Conservation (phyloP, 2,888 invertebrate species). For the Melikaiella ostensackeni region DNA sequence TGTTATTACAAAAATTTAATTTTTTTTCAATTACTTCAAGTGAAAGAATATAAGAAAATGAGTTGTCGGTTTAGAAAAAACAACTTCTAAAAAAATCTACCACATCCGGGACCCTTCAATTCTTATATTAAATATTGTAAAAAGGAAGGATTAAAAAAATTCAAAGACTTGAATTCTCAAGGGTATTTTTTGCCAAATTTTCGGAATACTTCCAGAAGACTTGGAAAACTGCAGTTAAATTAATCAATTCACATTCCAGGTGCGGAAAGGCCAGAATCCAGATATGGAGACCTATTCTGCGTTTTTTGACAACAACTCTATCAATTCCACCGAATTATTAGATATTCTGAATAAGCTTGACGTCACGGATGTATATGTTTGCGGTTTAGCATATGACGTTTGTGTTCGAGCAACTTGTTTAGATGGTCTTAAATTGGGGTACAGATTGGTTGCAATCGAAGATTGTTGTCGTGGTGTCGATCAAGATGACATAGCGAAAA, state of each 20-base stretch:
- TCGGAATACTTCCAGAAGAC: not conserved
- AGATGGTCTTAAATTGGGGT: constrained; percentile 91
- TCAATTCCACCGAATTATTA: constrained; percentile 88
- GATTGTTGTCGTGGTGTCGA: constrained; percentile 94
- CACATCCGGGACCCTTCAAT: no score
- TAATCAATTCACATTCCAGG: constrained; percentile 64
- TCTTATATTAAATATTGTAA: no score
- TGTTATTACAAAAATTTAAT: no score
- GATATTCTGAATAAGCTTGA: constrained; percentile 86
- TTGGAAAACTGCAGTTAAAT: not conserved
- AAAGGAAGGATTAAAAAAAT: no score
- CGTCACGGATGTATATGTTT: constrained; percentile 94
- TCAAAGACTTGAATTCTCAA: no score
- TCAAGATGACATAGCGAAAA: constrained; percentile 86
- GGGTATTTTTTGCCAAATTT: no score
- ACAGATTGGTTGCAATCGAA: constrained; percentile 91
- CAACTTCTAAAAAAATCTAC: no score
- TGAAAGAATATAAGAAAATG: no score
- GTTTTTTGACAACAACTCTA: constrained; percentile 95
- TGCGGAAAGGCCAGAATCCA: constrained; percentile 93
- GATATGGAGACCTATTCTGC: constrained; percentile 97
- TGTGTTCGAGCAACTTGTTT: constrained; percentile 94
- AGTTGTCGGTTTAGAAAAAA: no score
- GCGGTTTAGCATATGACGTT: constrained; percentile 95
- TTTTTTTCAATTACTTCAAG: no score